Conservation (phyloP, 2,888 invertebrate genomes). For the Choreutis nemorana region DNA sequence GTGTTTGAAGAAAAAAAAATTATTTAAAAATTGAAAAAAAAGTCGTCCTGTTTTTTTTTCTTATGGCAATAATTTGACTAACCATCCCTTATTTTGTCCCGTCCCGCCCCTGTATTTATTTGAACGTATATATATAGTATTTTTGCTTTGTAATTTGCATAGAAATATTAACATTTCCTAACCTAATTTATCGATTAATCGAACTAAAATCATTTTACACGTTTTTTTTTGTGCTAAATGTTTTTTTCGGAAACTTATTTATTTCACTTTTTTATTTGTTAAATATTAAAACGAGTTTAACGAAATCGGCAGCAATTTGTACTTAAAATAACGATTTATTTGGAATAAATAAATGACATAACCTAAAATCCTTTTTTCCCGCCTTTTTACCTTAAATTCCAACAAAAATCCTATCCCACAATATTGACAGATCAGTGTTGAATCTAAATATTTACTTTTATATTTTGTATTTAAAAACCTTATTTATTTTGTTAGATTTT, state of each 20-base stretch:
- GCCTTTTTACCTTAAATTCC: slow-evolving; percentile 18
- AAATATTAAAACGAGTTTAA: slow-evolving; percentile 45
- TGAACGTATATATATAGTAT: slow-evolving; percentile 43
- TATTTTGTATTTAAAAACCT: slow-evolving; percentile 45
- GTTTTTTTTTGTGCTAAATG: slow-evolving; percentile 43
- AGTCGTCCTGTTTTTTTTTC: too few relatives aligned
- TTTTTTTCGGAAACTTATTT: slow-evolving; percentile 30
- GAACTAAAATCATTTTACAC: slow-evolving; percentile 14
- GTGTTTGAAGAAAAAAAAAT: too few relatives aligned
- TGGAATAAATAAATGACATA: slow-evolving; percentile 62
- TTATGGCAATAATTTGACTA: too few relatives aligned
- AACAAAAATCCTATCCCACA: slow-evolving; percentile 29
- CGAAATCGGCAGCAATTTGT: slow-evolving; percentile 55
- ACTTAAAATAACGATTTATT: slow-evolving; percentile 57
- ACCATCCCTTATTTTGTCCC: slow-evolving; percentile 32
- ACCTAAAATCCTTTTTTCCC: slow-evolving; percentile 13
- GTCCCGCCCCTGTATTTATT: slow-evolving; percentile 50
- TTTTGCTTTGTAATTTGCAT: slow-evolving; percentile 56
- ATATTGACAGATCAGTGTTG: slow-evolving; percentile 69
- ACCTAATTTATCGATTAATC: slow-evolving; percentile 9
- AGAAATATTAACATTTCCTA: slow-evolving; percentile 31
- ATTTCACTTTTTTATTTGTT: slow-evolving; percentile 42
- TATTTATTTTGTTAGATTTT: slow-evolving; percentile 39
- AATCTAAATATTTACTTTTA: slow-evolving; percentile 34
- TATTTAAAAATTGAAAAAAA: slow-evolving; percentile 13